Conservation (phyloP, 2,113 vertebrate genomes). For the Podocnemis expansa region DNA sequence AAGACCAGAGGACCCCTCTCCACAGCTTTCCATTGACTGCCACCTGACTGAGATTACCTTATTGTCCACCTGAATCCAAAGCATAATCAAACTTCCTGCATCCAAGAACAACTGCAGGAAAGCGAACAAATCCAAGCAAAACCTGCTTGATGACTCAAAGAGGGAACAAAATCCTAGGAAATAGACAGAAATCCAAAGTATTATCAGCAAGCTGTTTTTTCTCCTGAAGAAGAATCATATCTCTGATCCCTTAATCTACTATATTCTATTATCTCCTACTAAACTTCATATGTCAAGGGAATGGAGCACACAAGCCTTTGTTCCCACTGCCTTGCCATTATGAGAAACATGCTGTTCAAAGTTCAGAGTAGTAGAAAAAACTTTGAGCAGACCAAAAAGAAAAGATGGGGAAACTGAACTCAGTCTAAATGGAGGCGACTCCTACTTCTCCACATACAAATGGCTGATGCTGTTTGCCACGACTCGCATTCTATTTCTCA, state of each 20-base stretch:
- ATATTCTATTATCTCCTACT: not conserved
- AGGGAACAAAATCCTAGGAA: not conserved
- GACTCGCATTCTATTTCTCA: not conserved
- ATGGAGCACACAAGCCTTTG: not conserved
- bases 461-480: rapidly evolving
- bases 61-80: not conserved
- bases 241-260: not conserved
- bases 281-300: not conserved
- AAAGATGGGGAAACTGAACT: not conserved
- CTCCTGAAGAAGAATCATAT: not conserved
- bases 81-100: not conserved
- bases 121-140: not conserved
- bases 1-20: not conserved
- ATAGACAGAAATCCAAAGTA: not conserved
- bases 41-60: not conserved
- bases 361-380: rapidly evolving
- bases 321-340: not conserved
- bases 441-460: not conserved
- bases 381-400: not conserved
- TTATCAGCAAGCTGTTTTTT: not conserved
- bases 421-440: not conserved
- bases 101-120: not conserved
- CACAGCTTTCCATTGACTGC: not conserved
- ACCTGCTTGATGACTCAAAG: not conserved
- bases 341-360: not conserved